Evolutionary conservation across 2,113 vertebrate species (phyloP), one percentile per base, ranked within the genome.

Genomic region (Hemicordylus capensis): DNA sequence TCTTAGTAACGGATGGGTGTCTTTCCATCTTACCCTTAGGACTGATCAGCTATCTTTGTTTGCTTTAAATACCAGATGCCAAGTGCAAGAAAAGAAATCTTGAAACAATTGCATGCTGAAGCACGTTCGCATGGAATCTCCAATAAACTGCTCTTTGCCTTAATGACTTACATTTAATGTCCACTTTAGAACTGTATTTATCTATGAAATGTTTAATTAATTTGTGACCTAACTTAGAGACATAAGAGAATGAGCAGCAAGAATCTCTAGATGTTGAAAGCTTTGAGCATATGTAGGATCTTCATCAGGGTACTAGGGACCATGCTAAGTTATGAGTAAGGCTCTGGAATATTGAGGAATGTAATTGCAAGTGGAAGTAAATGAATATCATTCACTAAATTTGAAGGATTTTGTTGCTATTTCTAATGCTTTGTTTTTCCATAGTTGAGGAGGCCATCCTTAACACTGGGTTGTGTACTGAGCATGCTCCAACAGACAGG

Each of bases 331-430:
- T 42, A 4, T 79, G 31, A 54, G 56, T 72, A 28, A 6, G 1
- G 28, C 37, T 24, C 46, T 72, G 42, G 31, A 20, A 24, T 69
- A 39, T 58, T 89, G 44, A 86, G 69, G 75, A 89, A 91, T 89
- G 73, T 86, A 87, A 51, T 78, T 83, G 78, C 37, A 73, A 76
- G 80, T 87, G 17, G 75, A 51, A 89, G 31, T 84, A 85, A 81
- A 69, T 44, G 54, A 88, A 39, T 48, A 39, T 64, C 74, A n/a
- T 89, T 59, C 82, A 77, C 70, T 87, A 37, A 77, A 79, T 92
- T 28, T 80, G 63, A 88, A 42, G 84, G 48, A 81, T 85, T 83
- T n/a, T 31, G 67, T 78, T 90, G 6, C 22, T 66, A 28, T 39
- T 17, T 54, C 51, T n/a, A n/a, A n/a, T n/a, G n/a, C n/a, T n/a